These are phyloP conservation scores for Lagopus leucura DNA, from an alignment of 2,113 vertebrate species.

Conservation along the genomic window DNA sequence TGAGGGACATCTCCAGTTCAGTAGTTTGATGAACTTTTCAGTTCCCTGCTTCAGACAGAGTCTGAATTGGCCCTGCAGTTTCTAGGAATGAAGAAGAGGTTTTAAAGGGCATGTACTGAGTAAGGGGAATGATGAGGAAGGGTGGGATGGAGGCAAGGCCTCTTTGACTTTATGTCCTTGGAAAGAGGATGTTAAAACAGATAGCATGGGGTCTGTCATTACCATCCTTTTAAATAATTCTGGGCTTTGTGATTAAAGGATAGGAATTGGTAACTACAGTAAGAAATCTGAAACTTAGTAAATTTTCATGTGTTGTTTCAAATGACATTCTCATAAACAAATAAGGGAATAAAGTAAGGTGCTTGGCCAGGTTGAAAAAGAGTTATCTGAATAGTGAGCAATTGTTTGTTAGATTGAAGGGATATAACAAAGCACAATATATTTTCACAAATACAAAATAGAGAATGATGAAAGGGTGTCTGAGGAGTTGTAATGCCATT, in stretches of 20 bases:
- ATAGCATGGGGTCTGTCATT: not conserved
- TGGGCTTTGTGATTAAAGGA: not conserved
- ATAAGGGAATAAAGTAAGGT: not conserved
- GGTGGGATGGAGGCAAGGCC: not conserved
- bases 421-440: not conserved
- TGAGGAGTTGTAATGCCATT: not conserved
- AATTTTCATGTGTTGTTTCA: not conserved
- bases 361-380: not conserved
- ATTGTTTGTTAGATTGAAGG: not conserved
- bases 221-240: not conserved
- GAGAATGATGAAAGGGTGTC: not conserved
- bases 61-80: not conserved
- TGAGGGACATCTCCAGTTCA: not conserved
- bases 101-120: not conserved
- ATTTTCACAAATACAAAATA: not conserved
- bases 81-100: not conserved
- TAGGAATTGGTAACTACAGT: not conserved
- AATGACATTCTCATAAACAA: not conserved
- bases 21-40: not conserved
- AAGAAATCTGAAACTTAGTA: not conserved
- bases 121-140: not conserved
- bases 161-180: not conserved
- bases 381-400: not conserved
- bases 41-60: not conserved
- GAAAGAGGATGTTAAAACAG: not conserved